Conservation (phyloP, 2,113 vertebrate species). For the Alethe diademata region DNA sequence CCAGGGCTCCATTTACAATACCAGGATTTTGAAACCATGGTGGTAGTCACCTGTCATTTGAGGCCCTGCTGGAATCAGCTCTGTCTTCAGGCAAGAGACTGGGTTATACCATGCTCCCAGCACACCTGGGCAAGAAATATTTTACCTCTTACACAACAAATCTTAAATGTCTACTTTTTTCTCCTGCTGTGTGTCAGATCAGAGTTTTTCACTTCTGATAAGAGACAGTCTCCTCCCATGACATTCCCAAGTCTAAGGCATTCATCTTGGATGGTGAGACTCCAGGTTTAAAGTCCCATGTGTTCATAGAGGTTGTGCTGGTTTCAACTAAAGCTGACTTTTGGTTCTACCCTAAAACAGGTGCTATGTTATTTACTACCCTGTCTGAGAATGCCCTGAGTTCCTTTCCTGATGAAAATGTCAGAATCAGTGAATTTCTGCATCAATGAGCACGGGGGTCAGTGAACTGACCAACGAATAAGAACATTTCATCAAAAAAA, state of each 20-base stretch:
- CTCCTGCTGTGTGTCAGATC: not conserved
- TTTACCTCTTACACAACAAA: not conserved
- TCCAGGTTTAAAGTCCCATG: not conserved
- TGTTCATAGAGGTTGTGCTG: not conserved
- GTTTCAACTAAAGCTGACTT: not conserved
- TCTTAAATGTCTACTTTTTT: not conserved
- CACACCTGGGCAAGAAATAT: not conserved
- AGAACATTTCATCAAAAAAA: rapidly evolving
- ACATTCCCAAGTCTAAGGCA: not conserved
- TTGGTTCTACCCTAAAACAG: not conserved
- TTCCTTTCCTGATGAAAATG: not conserved
- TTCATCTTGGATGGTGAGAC: not conserved
- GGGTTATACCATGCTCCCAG: not conserved
- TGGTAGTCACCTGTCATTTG: not conserved
- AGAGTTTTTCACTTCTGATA: not conserved
- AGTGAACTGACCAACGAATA: not conserved
- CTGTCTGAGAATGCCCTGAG: not conserved
- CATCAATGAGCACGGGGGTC: not conserved
- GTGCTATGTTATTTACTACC: not conserved
- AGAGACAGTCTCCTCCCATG: not conserved
- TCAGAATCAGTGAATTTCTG: not conserved
- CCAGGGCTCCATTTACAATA: not conserved
- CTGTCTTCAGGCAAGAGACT: not conserved
- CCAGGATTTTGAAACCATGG: not conserved
- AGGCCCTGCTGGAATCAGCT: not conserved